phyloP scores from a whole-genome alignment of 2,888 invertebrate species.

The Idaea biselata region DNA sequence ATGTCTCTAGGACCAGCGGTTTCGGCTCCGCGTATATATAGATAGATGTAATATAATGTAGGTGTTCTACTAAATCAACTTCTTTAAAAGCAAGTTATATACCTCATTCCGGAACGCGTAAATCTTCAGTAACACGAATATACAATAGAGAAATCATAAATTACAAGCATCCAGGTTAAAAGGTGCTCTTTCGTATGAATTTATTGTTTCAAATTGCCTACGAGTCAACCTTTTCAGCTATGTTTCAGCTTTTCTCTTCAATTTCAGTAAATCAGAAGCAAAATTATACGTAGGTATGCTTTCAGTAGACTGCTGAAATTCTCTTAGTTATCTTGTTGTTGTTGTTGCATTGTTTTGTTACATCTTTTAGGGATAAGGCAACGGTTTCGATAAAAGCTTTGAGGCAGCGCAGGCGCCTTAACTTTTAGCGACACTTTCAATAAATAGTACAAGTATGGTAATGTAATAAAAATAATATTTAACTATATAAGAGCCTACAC shows the following conservation, averaged over 20 bases:
- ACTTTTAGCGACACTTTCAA: no score
- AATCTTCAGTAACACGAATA: slow-evolving; percentile 24
- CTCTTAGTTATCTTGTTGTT: no score
- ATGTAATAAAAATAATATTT: neutral
- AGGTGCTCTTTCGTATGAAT: slow-evolving; percentile 32
- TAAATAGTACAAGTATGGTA: neutral
- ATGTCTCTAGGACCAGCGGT: no score
- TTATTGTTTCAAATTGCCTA: slow-evolving; percentile 37
- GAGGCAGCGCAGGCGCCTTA: no score
- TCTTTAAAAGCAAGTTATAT: no score
- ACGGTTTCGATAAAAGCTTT: no score
- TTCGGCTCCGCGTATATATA: no score
- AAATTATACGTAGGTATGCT: slow-evolving; percentile 10
- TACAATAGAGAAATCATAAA: slow-evolving; percentile 56
- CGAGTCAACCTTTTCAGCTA: slow-evolving; percentile 27
- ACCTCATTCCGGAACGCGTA: slow-evolving; percentile 7
- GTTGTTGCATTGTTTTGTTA: no score
- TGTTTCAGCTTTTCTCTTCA: slow-evolving; percentile 1
- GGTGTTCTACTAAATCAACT: no score
- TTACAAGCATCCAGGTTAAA: slow-evolving; percentile 45
- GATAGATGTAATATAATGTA: no score
- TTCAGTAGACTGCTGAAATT: no score
- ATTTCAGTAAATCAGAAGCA: slow-evolving; percentile 29
- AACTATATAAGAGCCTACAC: neutral
- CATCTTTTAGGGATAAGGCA: no score